Evolutionary conservation across 1,140 invertebrate species (phyloP).

Genomic region (Drosophila grimshawi): DNA sequence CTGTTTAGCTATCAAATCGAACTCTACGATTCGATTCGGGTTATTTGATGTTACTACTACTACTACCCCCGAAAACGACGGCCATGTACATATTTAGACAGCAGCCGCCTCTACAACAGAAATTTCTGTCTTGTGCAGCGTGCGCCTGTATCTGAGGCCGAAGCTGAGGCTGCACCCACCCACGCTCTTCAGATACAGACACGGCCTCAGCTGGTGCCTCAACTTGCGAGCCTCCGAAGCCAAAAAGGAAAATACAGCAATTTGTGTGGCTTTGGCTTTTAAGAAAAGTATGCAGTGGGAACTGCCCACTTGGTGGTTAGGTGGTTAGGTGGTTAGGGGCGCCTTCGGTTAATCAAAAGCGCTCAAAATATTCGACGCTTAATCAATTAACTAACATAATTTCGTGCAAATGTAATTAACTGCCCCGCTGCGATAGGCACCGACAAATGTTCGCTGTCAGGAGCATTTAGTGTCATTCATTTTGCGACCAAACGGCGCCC

Average conservation of each 20-base stretch:
- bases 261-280: slow-evolving; percentile 36
- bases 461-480: slow-evolving; percentile 79
- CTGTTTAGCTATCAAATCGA: slow-evolving; percentile 9
- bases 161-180: no score
- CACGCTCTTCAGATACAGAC: neutral
- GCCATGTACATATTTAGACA: slow-evolving; percentile 72
- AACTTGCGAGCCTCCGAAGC: neutral
- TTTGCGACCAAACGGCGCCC: slow-evolving; percentile 66
- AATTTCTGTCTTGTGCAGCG: slow-evolving; percentile 5
- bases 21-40: slow-evolving; percentile 10
- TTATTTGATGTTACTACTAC: slow-evolving; percentile 27
- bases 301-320: slow-evolving; percentile 16
- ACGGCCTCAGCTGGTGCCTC: neutral
- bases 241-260: slow-evolving; percentile 5
- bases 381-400: slow-evolving; percentile 82
- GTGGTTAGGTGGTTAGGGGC: neutral
- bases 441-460: slow-evolving; percentile 80
- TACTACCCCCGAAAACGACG: slow-evolving; percentile 36
- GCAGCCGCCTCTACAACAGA: slow-evolving; percentile 22
- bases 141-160: slow-evolving; percentile 4
- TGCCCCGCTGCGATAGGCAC: slow-evolving; percentile 46
- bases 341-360: slow-evolving; percentile 30
- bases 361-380: slow-evolving; percentile 58
- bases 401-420: slow-evolving; percentile 82
- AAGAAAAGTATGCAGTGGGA: slow-evolving; percentile 46